Evolutionary conservation across 2,113 vertebrate species (phyloP), one percentile per base, ranked within the genome.

Genomic region (Burhinus oedicnemus): DNA sequence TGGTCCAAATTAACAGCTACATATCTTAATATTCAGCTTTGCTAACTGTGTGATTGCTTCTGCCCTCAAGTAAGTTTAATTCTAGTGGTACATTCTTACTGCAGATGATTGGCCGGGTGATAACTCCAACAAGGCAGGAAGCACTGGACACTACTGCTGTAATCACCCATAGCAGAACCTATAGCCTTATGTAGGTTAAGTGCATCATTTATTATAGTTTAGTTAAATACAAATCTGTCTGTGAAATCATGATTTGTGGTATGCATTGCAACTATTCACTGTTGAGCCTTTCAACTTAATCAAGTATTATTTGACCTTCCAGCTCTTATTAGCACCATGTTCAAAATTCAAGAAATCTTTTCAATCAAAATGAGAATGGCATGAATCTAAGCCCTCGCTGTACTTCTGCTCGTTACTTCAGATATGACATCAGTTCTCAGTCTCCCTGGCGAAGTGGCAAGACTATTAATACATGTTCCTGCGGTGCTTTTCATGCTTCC

Each of bases 21-120:
- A 14, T 60, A 45, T 42, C 9, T 34, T 81, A 52, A 78, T 49
- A 78, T 23, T 84, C 40, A 57, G 29, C 36, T 58, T 78, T 85
- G 12, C 11, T 61, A 66, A 51, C 47, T 38, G 5, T 19, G n/a
- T 44, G 15, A 49, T 74, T 82, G 30, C 18, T 78, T 81, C 54
- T 54, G 10, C 4, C 11, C 2, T 6, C 13, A 83, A 2, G 34
- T 21, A 42, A 69, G 5, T 49, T 81, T 27, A 29, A 47, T 40
- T 87, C 9, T 52, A 51, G 25, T 30, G 20, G 4, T 21, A 30
- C 9, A 14, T 72, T 83, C n/a, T 76, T 83, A 21, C 7, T 36
- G 18, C 7, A 36, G 20, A 49, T 65, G 18, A 34, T 25, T 61
- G 14, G 7, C 17, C 0, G 0, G 26, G 17, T 81, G 42, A 58